Evolutionary conservation across 2,888 invertebrate genomes (phyloP).

Genomic region (Chrysopilus asiliformis): DNA sequence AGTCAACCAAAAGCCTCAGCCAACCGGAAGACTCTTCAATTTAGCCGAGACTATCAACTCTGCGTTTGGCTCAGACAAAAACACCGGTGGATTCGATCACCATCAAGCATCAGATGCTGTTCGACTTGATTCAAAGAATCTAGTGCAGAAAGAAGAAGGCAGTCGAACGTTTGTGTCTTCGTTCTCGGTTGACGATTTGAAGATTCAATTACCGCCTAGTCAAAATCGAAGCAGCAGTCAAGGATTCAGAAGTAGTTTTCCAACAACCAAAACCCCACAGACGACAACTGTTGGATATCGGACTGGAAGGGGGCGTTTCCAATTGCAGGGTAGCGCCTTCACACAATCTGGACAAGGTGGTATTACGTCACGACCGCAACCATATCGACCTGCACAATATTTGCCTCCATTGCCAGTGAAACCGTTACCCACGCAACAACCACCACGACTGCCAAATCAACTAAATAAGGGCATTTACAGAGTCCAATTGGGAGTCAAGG

Average conservation of each 20-base stretch:
- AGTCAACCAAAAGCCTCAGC: not conserved
- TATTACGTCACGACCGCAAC: not conserved
- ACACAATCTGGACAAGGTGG: conserved; percentile 1
- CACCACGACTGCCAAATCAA: too few relatives aligned
- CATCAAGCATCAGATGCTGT: too few relatives aligned
- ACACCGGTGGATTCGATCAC: too few relatives aligned
- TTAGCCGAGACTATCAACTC: conserved; percentile 11
- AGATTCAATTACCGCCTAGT: not conserved
- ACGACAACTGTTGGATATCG: not conserved
- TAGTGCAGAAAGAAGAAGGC: too few relatives aligned
- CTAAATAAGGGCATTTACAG: too few relatives aligned
- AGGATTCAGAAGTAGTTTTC: too few relatives aligned
- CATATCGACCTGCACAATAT: not conserved
- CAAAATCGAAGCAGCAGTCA: too few relatives aligned
- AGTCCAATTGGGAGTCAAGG: too few relatives aligned
- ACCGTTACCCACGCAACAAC: not conserved
- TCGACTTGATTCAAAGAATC: too few relatives aligned
- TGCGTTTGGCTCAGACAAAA: conserved; percentile 4
- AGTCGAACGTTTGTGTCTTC: too few relatives aligned
- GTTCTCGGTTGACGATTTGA: conserved; percentile 8
- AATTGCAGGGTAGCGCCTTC: conserved; percentile 10
- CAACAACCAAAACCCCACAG: not conserved
- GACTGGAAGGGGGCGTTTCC: not conserved
- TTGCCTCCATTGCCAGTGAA: not conserved
- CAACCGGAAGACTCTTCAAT: conserved; percentile 3